phyloP scores from a whole-genome alignment of 2,888 invertebrate species.

The Arge pagana region DNA sequence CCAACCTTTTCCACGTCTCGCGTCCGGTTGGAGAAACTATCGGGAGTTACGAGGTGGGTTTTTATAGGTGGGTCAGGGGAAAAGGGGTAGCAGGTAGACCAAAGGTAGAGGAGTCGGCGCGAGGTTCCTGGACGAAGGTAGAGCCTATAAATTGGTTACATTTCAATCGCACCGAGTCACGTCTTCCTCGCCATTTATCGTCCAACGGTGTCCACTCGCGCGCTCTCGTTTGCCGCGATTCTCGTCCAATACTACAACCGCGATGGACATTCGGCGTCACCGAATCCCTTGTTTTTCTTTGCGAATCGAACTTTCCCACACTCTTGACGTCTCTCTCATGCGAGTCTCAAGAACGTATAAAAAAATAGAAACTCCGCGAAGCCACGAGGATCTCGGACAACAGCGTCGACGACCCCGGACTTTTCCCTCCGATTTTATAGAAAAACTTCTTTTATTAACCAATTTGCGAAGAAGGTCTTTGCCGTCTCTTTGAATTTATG shows the following conservation, averaged over 20 bases:
- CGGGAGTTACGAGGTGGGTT: conserved; percentile 13
- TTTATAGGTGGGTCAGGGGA: conserved; percentile 11
- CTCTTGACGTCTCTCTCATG: no score
- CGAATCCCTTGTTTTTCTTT: background rate
- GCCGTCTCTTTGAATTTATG: conserved; percentile 14
- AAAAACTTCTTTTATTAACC: conserved; percentile 21
- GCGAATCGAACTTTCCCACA: background rate
- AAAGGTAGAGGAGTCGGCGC: conserved; percentile 1
- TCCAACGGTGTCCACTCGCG: conserved; percentile 6
- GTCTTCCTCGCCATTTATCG: conserved; percentile 19
- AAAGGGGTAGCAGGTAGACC: background rate
- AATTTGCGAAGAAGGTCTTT: conserved; percentile 16
- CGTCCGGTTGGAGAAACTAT: conserved; percentile 21
- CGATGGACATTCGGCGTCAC: background rate
- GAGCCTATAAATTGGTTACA: conserved; percentile 11
- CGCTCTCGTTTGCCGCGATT: no score
- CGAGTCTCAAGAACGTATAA: background rate
- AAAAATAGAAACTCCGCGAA: no score
- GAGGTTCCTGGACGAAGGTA: background rate
- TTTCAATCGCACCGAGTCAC: conserved; percentile 15
- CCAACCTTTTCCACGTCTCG: conserved; percentile 19
- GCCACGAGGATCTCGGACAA: no score
- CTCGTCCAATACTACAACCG: conserved; percentile 2
- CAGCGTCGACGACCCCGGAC: background rate
- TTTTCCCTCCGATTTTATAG: conserved; percentile 11